Percentiles rank a stretch among this genome's conserved stretches.
These are phyloP conservation scores for Bedellia somnulentella DNA, from an alignment of 2,888 invertebrate genomes.

Conservation along the genomic window DNA sequence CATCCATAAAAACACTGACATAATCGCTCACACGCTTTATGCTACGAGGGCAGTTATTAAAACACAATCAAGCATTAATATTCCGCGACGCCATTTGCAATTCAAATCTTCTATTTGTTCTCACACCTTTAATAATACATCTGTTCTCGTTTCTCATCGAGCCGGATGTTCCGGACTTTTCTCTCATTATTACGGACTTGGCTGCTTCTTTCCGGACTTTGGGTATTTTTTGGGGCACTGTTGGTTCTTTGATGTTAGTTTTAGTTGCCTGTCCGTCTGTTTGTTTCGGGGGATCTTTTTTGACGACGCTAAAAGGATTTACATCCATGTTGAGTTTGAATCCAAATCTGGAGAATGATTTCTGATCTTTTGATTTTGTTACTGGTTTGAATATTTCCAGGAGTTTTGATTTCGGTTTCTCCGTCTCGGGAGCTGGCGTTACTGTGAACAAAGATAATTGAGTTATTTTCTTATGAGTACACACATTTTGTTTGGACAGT, in stretches of 20 bases:
- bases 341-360: slow-evolving; percentile 52
- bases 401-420: slow-evolving; percentile 24
- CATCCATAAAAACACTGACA: too few species aligned
- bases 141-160: slow-evolving; percentile 36
- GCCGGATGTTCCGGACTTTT: slow-evolving; percentile 24
- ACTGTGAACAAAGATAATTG: too few species aligned
- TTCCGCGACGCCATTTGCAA: slow-evolving; percentile 70
- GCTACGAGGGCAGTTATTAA: too few species aligned
- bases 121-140: slow-evolving; percentile 64
- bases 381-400: too few species aligned
- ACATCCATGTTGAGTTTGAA: slow-evolving; percentile 44
- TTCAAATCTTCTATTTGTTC: slow-evolving; percentile 72
- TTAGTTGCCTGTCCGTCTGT: slow-evolving; percentile 12
- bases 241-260: slow-evolving; percentile 13
- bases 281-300: slow-evolving; percentile 14
- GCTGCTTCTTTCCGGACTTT: slow-evolving; percentile 25
- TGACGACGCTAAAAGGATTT: slow-evolving; percentile 35
- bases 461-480: too few species aligned
- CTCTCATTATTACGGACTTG: slow-evolving; percentile 32
- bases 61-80: slow-evolving; percentile 14
- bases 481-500: too few species aligned
- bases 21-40: too few species aligned
- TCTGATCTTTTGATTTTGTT: too few species aligned
- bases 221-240: slow-evolving; percentile 3
- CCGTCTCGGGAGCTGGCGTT: slow-evolving; percentile 20